A percentile compares a stretch with the other conserved stretches of the same genome.
These are phyloP conservation scores for Thinocorus orbignyianus DNA, from an alignment of 2,113 vertebrate species.

Conservation along the genomic window DNA sequence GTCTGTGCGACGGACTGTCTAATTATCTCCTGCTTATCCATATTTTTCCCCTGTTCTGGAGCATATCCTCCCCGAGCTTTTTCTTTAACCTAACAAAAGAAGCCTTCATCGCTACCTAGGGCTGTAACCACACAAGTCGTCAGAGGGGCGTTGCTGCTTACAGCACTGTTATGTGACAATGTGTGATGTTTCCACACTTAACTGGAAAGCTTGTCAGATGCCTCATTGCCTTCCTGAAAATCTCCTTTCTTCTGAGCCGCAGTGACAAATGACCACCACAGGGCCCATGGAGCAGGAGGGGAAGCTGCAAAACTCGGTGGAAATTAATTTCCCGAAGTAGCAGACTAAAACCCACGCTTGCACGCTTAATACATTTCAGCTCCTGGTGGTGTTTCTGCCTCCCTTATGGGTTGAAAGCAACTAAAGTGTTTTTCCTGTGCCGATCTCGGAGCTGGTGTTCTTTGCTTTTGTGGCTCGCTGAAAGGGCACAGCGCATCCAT, in stretches of 20 bases:
- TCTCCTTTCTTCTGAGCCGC: not conserved
- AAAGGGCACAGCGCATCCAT: not conserved
- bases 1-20: not conserved
- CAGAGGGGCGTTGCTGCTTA: not conserved
- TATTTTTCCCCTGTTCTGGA: not conserved
- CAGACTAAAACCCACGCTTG: not conserved
- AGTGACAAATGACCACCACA: slow-evolving; percentile 33
- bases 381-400: not conserved
- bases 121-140: not conserved
- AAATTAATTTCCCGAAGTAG: slow-evolving; percentile 28
- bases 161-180: not conserved
- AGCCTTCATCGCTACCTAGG: not conserved
- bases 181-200: not conserved
- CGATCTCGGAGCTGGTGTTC: not conserved
- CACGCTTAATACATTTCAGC: not conserved
- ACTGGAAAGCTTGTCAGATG: slow-evolving; percentile 34
- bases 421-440: not conserved
- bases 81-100: not conserved
- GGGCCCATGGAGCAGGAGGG: not conserved
- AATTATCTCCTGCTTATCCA: not conserved
- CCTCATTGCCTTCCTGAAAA: slow-evolving; percentile 46
- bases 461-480: not conserved
- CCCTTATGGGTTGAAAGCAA: not conserved
- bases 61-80: not conserved
- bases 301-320: not conserved